Evolutionary conservation across 2,888 invertebrate species (phyloP), one percentile per base, ranked within the genome.

Genomic region (Hipparchia sbordonii): DNA sequence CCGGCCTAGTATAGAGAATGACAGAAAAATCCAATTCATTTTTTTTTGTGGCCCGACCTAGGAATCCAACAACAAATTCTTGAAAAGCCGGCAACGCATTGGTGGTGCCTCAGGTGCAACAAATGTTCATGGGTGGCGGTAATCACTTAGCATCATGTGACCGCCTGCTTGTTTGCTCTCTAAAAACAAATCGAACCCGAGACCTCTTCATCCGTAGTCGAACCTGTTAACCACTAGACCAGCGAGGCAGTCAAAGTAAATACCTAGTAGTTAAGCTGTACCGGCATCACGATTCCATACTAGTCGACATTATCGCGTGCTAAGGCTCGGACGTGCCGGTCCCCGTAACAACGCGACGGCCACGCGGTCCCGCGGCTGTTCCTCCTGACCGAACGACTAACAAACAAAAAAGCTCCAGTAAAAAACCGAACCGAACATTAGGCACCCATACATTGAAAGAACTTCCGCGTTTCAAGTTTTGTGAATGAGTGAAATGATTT

Each of bases 291-390:
- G 57, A 39, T 54, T 57, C 56, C 59, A 59, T 71, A 66, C 51
- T 89, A 91, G 90, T 91, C 89, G 87, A 86, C 81, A 82, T 82
- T 82, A 85, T 84, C 84, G 79, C 88, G 86, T 87, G 87, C 80
- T 78, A 76, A 85, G 75, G 87, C 74, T 76, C 85, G 86, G 88
- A 88, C 91, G 91, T 86, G 86, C 81, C 77, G 76, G 79, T 79
- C 80, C 78, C 76, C 80, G 80, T 79, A 78, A 76, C 82, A 80
- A 79, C 74, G 82, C 78, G 76, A 77, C 75, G 77, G 80, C 76
- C 89, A 88, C 89, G 89, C 88, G 89, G 82, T 80, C 78, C 80
- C 5, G 51, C 33, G n/a, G 23, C 39, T 39, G 10, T 79, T 62
- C 76, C 77, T 75, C 71, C 70, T 70, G 74, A 73, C 67, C 65